Evolutionary conservation across 1,140 invertebrate species (phyloP).

Genomic region (Teleopsis dalmanni): DNA sequence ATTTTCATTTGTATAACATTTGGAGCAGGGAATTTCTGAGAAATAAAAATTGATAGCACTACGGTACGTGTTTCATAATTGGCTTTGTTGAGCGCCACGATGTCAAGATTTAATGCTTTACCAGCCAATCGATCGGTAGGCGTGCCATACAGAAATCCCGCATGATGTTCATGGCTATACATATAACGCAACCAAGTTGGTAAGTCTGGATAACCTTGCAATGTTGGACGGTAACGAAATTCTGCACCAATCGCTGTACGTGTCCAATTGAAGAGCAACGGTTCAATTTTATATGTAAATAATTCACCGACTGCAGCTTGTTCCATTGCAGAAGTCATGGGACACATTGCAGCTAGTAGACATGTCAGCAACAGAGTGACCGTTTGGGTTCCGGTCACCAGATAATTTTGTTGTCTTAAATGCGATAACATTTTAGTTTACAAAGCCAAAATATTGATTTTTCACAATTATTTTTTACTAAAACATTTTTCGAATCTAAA

Average conservation of each 20-base stretch:
- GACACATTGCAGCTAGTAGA: not conserved
- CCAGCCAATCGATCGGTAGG: conserved; percentile 55
- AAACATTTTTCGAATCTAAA: too few relatives aligned
- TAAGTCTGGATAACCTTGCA: conserved; percentile 57
- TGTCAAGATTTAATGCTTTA: conserved; percentile 57
- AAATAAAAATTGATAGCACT: conserved; percentile 56
- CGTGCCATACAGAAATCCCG: conserved; percentile 72
- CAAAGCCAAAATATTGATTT: too few relatives aligned
- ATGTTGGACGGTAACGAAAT: conserved; percentile 36
- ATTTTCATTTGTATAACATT: conserved; percentile 81
- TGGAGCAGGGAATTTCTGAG: conserved; percentile 58
- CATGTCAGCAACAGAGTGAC: too few relatives aligned
- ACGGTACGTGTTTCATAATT: conserved; percentile 68
- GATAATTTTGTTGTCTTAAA: too few relatives aligned
- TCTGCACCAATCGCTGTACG: conserved; percentile 51
- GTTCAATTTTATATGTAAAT: conserved; percentile 56
- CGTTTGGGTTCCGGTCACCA: too few relatives aligned
- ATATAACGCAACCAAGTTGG: conserved; percentile 76
- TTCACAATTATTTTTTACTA: too few relatives aligned
- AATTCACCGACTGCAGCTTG: conserved; percentile 55
- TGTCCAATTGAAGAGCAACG: conserved; percentile 60
- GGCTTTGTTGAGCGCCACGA: conserved; percentile 66
- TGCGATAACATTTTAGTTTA: too few relatives aligned
- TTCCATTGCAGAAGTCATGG: not conserved
- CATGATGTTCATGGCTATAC: conserved; percentile 63